A percentile compares a stretch with the other conserved stretches of the same genome.
Evolutionary conservation across 2,113 vertebrate genomes (phyloP).

Genomic region (Amblyornis subalaris): DNA sequence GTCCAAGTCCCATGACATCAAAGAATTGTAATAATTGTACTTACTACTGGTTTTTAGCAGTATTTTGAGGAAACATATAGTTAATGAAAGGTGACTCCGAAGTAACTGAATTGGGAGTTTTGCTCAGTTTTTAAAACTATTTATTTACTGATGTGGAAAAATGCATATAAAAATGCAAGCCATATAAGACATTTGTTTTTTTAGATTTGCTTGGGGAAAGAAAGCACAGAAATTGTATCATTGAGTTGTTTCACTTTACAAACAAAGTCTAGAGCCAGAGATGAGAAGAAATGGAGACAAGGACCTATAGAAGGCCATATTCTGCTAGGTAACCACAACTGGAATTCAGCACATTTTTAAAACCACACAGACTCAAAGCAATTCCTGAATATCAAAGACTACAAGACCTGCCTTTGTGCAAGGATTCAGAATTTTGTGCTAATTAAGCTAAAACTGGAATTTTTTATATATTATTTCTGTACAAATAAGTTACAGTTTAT

Average conservation of each 20-base stretch:
- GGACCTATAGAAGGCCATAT: background rate
- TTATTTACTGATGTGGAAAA: background rate
- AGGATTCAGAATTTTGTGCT: background rate
- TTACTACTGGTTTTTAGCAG: background rate
- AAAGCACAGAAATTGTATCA: background rate
- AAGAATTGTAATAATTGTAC: background rate
- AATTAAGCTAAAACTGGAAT: background rate
- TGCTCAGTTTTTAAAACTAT: background rate
- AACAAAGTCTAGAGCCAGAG: background rate
- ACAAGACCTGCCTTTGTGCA: background rate
- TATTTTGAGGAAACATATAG: background rate
- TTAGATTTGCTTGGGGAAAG: background rate
- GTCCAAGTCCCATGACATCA: background rate
- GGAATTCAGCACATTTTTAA: background rate
- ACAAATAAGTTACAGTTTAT: background rate
- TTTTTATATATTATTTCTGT: background rate
- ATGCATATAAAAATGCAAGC: background rate
- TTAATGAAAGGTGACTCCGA: background rate
- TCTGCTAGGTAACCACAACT: background rate
- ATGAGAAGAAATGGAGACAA: background rate
- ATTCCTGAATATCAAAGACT: background rate
- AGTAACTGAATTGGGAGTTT: background rate
- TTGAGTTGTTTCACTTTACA: background rate
- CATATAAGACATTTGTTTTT: background rate
- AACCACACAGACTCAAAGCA: background rate